A percentile compares a stretch with the other conserved stretches of the same genome.
Conservation (phyloP, 2,113 vertebrate species). For the Lophura nycthemera region DNA sequence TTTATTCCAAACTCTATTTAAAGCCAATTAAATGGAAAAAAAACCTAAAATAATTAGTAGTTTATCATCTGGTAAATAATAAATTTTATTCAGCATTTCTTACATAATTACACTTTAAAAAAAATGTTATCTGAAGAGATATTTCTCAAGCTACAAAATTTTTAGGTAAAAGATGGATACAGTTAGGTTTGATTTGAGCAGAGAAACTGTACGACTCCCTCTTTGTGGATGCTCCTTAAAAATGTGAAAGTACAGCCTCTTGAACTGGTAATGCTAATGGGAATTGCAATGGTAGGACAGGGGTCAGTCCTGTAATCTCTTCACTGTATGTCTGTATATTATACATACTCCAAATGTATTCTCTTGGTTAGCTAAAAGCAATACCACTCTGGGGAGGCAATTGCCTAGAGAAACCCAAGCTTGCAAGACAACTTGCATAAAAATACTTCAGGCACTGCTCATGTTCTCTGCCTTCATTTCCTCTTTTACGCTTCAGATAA, state of each 20-base stretch:
- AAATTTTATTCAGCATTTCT: background rate
- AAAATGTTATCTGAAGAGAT: background rate
- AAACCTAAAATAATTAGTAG: background rate
- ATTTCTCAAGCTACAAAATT: background rate
- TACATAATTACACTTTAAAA: background rate
- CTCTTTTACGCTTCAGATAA: background rate
- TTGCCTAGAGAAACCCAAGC: background rate
- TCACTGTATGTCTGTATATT: background rate
- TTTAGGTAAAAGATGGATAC: background rate
- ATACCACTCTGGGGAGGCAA: background rate
- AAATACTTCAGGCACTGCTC: background rate
- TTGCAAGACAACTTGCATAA: background rate
- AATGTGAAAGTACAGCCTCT: background rate
- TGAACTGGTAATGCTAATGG: background rate
- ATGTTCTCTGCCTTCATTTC: background rate
- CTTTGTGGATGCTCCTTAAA: background rate
- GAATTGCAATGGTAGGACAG: background rate
- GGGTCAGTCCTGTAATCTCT: background rate
- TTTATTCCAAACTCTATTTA: background rate
- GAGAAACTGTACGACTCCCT: background rate
- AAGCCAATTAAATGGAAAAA: background rate
- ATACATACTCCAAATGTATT: background rate
- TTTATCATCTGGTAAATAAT: background rate
- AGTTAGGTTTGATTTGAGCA: background rate
- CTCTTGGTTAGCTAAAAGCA: background rate